Evolutionary conservation across 2,113 vertebrate species (phyloP).

Genomic region (Tamias sibiricus): DNA sequence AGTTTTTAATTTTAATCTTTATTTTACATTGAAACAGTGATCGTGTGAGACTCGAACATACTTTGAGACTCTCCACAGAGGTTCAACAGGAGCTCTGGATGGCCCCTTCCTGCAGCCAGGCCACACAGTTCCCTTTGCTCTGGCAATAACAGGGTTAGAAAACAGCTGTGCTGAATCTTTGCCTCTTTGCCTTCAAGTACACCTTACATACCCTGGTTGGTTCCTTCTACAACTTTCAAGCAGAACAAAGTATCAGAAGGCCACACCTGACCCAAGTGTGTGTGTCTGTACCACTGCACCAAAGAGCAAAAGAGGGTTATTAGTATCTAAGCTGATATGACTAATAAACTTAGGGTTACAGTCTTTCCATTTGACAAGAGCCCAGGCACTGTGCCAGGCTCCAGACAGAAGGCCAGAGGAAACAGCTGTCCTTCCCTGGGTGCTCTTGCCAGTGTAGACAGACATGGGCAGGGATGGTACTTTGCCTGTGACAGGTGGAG

Average conservation of each 20-base stretch:
- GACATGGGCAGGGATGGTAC: fast-evolving
- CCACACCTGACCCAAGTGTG: background rate
- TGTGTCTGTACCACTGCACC: too few relatives aligned
- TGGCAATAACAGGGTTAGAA: background rate
- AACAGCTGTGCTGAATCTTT: background rate
- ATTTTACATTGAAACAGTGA: background rate
- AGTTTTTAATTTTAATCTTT: background rate
- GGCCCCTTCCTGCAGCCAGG: background rate
- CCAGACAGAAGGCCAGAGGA: background rate
- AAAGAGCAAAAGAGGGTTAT: background rate
- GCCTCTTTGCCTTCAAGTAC: background rate
- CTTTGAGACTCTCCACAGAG: background rate
- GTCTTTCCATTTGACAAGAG: background rate
- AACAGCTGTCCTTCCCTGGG: background rate
- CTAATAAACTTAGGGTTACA: background rate
- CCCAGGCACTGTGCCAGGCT: background rate
- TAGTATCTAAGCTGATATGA: background rate
- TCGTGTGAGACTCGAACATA: background rate
- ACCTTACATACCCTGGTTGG: background rate
- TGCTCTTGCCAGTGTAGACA: background rate
- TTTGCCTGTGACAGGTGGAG: background rate
- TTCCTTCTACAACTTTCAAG: background rate
- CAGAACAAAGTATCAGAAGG: background rate
- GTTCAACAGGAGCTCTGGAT: background rate
- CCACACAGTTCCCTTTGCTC: background rate